These are phyloP conservation scores for Rhynchotus rufescens DNA, from an alignment of 2,797 vertebrate species.

Conservation along the genomic window DNA sequence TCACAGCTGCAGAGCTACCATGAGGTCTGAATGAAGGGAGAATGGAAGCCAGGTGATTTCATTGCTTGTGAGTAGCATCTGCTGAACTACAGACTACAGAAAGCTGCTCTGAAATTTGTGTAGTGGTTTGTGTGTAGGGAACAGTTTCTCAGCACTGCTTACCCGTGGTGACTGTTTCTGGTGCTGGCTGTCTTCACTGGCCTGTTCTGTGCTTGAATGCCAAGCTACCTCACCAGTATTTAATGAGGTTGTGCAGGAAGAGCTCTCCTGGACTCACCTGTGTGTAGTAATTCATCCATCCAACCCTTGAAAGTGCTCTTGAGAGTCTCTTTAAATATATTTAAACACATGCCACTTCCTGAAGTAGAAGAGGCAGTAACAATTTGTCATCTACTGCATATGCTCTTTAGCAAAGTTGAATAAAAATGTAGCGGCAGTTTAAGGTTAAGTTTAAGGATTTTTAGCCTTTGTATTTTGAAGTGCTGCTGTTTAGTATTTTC, in stretches of 20 bases:
- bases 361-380: neutral
- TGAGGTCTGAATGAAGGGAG: neutral
- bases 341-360: neutral
- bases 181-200: too few species aligned
- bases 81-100: neutral
- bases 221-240: neutral
- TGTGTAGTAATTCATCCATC: neutral
- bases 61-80: neutral
- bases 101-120: neutral
- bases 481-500: neutral
- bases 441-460: neutral
- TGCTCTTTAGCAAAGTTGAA: neutral
- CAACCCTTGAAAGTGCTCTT: neutral
- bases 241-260: neutral
- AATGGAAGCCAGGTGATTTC: neutral
- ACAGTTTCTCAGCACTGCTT: neutral
- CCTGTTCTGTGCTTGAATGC: neutral
- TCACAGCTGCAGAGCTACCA: neutral
- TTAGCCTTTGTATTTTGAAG: neutral
- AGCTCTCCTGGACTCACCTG: neutral
- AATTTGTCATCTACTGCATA: neutral
- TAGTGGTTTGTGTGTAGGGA: neutral
- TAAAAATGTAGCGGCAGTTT: neutral
- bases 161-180: neutral
- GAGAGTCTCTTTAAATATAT: neutral